Evolutionary conservation across 92 coral and sea anemone species (phyloP).

Genomic region (Umimayanthus chanpuru): DNA sequence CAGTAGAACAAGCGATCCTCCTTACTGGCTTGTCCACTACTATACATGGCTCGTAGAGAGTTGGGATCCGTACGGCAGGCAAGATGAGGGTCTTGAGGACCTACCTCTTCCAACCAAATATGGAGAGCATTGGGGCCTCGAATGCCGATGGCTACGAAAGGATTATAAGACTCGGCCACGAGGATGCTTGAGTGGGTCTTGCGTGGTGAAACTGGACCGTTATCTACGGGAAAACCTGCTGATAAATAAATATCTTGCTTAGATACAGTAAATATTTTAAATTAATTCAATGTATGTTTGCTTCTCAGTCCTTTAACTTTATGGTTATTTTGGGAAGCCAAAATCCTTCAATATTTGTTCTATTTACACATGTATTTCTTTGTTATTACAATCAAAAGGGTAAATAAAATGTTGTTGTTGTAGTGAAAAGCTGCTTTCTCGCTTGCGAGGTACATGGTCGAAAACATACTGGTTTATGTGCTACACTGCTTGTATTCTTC

Average conservation of each 20-base stretch:
- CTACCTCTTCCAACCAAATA: conserved; percentile 84
- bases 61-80: conserved; percentile 85
- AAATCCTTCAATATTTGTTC: no score
- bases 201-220: conserved; percentile 1
- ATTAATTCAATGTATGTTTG: no score
- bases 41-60: conserved; percentile 89
- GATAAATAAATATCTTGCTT: background rate
- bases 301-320: no score
- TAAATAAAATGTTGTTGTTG: no score
- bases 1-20: conserved; percentile 93
- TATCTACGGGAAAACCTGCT: conserved; percentile 1
- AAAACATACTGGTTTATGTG: background rate
- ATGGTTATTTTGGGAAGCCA: no score
- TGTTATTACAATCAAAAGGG: no score
- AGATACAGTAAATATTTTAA: background rate
- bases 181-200: conserved; percentile 28
- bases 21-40: conserved; percentile 51
- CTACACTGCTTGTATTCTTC: background rate
- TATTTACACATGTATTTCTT: no score
- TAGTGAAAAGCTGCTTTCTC: background rate
- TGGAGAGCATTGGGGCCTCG: conserved; percentile 86
- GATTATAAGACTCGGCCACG: conserved; percentile 34
- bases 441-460: background rate
- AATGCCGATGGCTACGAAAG: conserved; percentile 73
- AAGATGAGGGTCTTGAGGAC: conserved; percentile 80